Conservation (phyloP, 2,888 invertebrate genomes). For the Tiphia femorata region DNA sequence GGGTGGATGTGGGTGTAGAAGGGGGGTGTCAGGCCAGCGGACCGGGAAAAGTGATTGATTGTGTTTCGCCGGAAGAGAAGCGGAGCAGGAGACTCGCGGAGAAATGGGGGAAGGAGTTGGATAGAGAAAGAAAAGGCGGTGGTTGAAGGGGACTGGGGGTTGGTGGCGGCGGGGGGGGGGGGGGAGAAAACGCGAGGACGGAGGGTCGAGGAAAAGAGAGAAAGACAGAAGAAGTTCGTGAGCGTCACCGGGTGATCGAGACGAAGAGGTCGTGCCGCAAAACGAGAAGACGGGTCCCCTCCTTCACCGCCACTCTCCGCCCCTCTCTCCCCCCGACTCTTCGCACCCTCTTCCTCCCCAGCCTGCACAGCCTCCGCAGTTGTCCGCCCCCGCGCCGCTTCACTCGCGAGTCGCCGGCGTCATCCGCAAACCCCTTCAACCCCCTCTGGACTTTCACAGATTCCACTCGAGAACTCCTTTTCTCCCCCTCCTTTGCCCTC, state of each 20-base stretch:
- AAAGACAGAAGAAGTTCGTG: slow-evolving; percentile 32
- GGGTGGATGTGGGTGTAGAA: slow-evolving; percentile 61
- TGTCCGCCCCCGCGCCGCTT: background rate
- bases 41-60: slow-evolving; percentile 68
- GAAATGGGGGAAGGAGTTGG: slow-evolving; percentile 39
- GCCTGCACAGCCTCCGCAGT: background rate
- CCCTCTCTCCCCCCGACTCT: slow-evolving; percentile 7
- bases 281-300: slow-evolving; percentile 55
- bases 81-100: slow-evolving; percentile 33
- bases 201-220: slow-evolving; percentile 21
- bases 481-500: slow-evolving; percentile 1
- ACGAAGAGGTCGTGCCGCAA: slow-evolving; percentile 57
- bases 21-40: slow-evolving; percentile 65
- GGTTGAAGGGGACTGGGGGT: slow-evolving; percentile 8
- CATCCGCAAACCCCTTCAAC: slow-evolving; percentile 46
- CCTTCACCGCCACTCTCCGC: slow-evolving; percentile 24
- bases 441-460: slow-evolving; percentile 44
- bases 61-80: slow-evolving; percentile 67
- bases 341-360: slow-evolving; percentile 1
- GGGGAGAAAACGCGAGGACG: slow-evolving; percentile 8
- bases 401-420: slow-evolving; percentile 38
- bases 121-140: slow-evolving; percentile 21
- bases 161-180: slow-evolving; percentile 13
- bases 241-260: slow-evolving; percentile 56
- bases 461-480: slow-evolving; percentile 47